Evolutionary conservation across 2,888 invertebrate genomes (phyloP), one percentile per base, ranked within the genome.

Genomic region (Drosophila rellima): DNA sequence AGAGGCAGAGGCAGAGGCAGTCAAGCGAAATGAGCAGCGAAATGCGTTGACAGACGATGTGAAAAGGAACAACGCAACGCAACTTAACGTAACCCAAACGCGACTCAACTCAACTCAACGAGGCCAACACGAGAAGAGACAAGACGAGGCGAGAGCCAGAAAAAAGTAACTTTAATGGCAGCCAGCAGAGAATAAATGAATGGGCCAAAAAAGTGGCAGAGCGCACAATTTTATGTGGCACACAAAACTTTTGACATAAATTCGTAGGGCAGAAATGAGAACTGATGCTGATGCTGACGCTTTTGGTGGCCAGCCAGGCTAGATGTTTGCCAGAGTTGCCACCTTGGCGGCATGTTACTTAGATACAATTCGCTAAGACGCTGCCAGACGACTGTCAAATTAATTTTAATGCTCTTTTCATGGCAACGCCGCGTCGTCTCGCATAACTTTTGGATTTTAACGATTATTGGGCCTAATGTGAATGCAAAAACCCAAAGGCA

Each of bases 381-480:
- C 61, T 70, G 74, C 82, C 82, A 74, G 84, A 74, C 88, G 79
- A 72, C 69, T 84, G 86, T 86, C 84, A 84, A 84, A 84, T 88
- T 89, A 84, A 84, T 89, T 84, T 84, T 82, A 84, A 84, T 88
- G 88, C 80, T 80, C 84, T 89, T 89, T 84, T 89, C 89, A 89
- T 87, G 88, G 75, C 59, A 65, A 45, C 44, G 42, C 23, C 5
- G 23, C 23, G 23, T 1, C 44, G 52, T 59, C 61, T 63, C 71
- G 85, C 88, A 80, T 84, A 84, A 89, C 88, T 83, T 87, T 67
- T 44, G 75, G 75, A 89, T 82, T 84, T 82, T 89, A 88, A 89
- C 90, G 88, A 89, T 82, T 84, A 89, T 89, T 85, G 89, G 70
- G 52, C 59, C 61, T 89, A 84, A 84, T 84, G 88, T 73, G 70